Evolutionary conservation across 2,888 invertebrate genomes (phyloP), one percentile per base, ranked within the genome.

Genomic region (Eledona agricola): DNA sequence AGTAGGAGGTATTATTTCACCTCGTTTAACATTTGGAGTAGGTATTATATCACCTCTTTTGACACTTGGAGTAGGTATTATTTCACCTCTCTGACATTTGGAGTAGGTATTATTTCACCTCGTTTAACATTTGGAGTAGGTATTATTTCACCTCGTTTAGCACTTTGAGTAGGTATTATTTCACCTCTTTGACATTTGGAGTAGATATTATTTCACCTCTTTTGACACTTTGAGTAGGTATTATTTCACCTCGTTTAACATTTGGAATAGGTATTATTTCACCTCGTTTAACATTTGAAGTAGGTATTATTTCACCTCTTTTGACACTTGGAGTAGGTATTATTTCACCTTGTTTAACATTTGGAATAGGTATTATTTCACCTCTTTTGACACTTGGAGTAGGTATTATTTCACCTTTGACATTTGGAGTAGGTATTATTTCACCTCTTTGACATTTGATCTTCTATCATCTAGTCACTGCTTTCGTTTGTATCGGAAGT

Each of bases 61-160:
- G n/a, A 5, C 19, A 22, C 22, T 22, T 7, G n/a, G n/a, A 22
- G 6, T 6, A 22, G 22, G 6, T 22, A n/a, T 22, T 19, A 19
- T 4, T 19, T 19, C 6, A 22, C 22, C n/a, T n/a, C n/a, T 22
- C 6, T n/a, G 7, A 7, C 22, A 7, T 7, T 22, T 22, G 7
- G 7, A 22, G 2, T n/a, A 22, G n/a, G 22, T 22, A 2, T 22
- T 4, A 22, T 7, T 22, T 22, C 1, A 22, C 3, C 4, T 22
- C 2, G n/a, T 2, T 1, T 22, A 6, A 22, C 4, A n/a, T n/a
- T n/a, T n/a, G n/a, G n/a, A 22, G 6, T 6, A 22, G 22, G 6
- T 22, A n/a, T 22, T 19, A 19, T 4, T 19, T 19, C 6, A 22
- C 22, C n/a, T n/a, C n/a, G n/a, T 22, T n/a, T n/a, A 22, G 22